phyloP scores from a whole-genome alignment of 2,113 vertebrate genomes.

The Ameiurus melas region DNA sequence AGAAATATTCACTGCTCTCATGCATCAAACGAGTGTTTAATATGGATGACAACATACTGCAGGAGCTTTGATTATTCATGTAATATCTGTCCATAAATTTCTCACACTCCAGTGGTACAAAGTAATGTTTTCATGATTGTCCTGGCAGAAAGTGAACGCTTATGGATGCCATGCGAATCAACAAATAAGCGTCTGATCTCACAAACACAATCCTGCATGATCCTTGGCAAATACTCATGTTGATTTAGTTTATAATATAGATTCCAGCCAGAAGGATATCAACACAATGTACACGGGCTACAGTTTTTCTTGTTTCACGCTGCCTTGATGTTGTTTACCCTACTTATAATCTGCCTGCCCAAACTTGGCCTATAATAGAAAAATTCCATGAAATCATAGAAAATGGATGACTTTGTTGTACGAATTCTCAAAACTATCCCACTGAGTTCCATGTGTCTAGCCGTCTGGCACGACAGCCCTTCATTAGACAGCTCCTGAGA shows the following conservation, averaged over 20 bases:
- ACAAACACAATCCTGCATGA: conserved; percentile 25
- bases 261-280: conserved; percentile 11
- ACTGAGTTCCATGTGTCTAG: conserved; percentile 29
- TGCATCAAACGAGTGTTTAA: conserved; percentile 37
- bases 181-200: conserved; percentile 34
- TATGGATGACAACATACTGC: conserved; percentile 30
- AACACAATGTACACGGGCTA: not conserved
- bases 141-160: conserved; percentile 18
- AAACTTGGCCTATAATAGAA: conserved; percentile 19
- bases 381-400: not conserved
- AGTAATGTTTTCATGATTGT: conserved; percentile 8
- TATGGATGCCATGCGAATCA: conserved; percentile 2
- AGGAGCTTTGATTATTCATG: conserved; percentile 31
- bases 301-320: conserved; percentile 16
- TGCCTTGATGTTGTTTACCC: conserved; percentile 24
- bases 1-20: conserved; percentile 25
- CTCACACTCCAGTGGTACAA: conserved; percentile 19
- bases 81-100: conserved; percentile 16
- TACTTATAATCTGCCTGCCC: not conserved
- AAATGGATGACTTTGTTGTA: conserved; percentile 14
- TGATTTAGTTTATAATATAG: conserved; percentile 22
- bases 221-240: not conserved
- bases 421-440: conserved; percentile 16
- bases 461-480: conserved; percentile 36
- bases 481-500: conserved; percentile 49